Base-by-base conservation (phyloP, 2,113 vertebrate species). In the Rana temporaria region DNA sequence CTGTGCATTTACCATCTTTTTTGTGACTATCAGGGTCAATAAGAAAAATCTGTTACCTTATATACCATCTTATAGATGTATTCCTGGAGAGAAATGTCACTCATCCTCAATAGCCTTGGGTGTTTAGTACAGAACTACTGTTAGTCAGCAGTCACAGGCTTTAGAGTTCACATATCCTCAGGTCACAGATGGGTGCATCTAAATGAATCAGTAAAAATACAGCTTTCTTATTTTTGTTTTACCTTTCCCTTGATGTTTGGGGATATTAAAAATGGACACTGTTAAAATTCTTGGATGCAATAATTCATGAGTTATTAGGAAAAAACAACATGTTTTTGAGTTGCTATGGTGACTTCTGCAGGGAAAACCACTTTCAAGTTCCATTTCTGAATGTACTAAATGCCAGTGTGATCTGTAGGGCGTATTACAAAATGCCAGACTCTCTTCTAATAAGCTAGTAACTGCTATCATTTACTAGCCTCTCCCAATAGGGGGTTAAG, bases 401-500 rank as follows among this genome's bases (percentile, higher is more conserved):
- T 70, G 78, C 66, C 78, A 80, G 42, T 52, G 78, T 70, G 30
- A 80, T 80, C 78, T 70, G 56, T 68, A 62, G 60, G 67, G 66
- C 60, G 42, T 70, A 60, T 70, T 67, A 38, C 32, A 74, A 82
- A 74, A 82, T 74, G 70, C 71, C 80, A 82, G 38, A 82, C 76
- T 59, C 64, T 19, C 15, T 83, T 67, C 76, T 83, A 83, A 83
- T 83, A 75, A 83, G 52, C 34, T 63, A 57, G 65, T 75, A 75
- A 83, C 70, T 67, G 62, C 69, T 66, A 42, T 66, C 72, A 76
- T 76, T 76, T 75, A 65, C 71, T 60, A 22, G 32, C 63, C 32
- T 20, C 30, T 83, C 63, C 53, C 63, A n/a, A 32, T 68, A 53
- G 64, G 63, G 11, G 63, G 71, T 19, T 76, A 76, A 68, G 34